A percentile compares a stretch with the other conserved stretches of the same genome.
Conservation (phyloP, 2,797 vertebrate genomes). For the Phoeniculus purpureus region DNA sequence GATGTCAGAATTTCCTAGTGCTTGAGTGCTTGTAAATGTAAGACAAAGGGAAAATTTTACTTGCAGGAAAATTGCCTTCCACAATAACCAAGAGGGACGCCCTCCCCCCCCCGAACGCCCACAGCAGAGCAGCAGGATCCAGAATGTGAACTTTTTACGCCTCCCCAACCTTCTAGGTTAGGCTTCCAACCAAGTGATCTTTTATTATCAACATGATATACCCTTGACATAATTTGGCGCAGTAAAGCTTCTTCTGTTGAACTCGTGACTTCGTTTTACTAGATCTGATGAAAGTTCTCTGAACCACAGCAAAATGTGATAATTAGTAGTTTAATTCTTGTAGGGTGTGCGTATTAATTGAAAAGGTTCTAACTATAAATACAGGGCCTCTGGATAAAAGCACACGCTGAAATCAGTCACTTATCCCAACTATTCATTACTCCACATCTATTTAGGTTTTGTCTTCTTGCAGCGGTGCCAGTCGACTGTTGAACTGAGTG, state of each 20-base stretch:
- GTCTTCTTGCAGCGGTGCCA: conserved; percentile 30
- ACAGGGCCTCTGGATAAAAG: conserved; percentile 77
- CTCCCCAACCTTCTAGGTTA: conserved; percentile 64
- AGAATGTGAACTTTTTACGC: conserved; percentile 64
- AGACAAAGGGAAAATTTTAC: conserved; percentile 63
- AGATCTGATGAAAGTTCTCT: conserved; percentile 74
- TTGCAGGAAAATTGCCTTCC: conserved; percentile 60
- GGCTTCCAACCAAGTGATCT: conserved; percentile 52
- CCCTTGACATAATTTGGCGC: conserved; percentile 63
- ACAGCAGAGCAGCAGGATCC: conserved; percentile 54
- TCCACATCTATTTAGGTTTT: conserved; percentile 70
- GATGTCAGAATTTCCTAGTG: conserved; percentile 42
- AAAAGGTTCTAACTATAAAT: conserved; percentile 80
- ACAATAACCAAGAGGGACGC: conserved; percentile 52
- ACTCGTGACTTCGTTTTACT: conserved; percentile 73
- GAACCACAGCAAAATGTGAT: conserved; percentile 77
- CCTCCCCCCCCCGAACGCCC: conserved; percentile 36
- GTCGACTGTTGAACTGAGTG: conserved; percentile 1
- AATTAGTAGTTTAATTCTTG: conserved; percentile 80
- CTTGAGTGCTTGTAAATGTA: conserved; percentile 12
- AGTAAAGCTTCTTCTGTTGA: conserved; percentile 70
- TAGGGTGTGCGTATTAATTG: conserved; percentile 75
- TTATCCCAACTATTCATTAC: conserved; percentile 77
- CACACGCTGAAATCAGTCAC: conserved; percentile 72
- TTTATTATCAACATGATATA: conserved; percentile 56